Evolutionary conservation across 2,113 vertebrate species (phyloP), one percentile per base, ranked within the genome.

Genomic region (Toxostoma redivivum): DNA sequence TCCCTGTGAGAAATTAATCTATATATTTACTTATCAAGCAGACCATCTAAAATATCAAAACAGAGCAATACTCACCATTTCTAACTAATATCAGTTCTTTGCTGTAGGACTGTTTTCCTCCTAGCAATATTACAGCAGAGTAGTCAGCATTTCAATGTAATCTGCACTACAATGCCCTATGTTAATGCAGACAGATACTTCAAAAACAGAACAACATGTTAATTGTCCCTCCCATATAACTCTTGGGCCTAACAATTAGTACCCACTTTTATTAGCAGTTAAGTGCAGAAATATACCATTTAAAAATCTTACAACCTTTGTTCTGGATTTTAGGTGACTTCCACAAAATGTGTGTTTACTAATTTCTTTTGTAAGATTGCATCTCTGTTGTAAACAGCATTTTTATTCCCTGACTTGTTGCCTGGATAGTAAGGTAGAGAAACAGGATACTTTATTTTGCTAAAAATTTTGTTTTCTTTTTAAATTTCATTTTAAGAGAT

Each of bases 121-220:
- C 78, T 47, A 71, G 56, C 53, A 77, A 88, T 92, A 94, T 83
- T 86, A 51, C 72, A 92, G 76, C 88, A 83, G 60, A 88, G 86
- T 60, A 90, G 95, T 95, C 95, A 96, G 95, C 94, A 96, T 96
- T 94, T 97, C 93, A 95, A 93, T 96, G 95, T 86, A 94, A 97
- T 96, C 96, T 96, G 92, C 95, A 96, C 90, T 96, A 96, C 95
- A 96, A 88, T 97, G 95, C 86, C 88, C 86, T 97, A 95, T 96
- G 95, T 92, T 94, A 97, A 96, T 97, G 95, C 92, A 81, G 90
- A 50, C 67, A 92, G 95, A 93, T 94, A 96, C 92, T 93, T 97
- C 95, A 96, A 96, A 96, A 96, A 71, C 95, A 88, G 80, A 94
- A 70, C 92, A 93, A 94, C 93, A 94, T 92, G 94, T 84, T 94